Base-by-base conservation (phyloP, 2,888 invertebrate species). In the Machimus atricapillus region DNA sequence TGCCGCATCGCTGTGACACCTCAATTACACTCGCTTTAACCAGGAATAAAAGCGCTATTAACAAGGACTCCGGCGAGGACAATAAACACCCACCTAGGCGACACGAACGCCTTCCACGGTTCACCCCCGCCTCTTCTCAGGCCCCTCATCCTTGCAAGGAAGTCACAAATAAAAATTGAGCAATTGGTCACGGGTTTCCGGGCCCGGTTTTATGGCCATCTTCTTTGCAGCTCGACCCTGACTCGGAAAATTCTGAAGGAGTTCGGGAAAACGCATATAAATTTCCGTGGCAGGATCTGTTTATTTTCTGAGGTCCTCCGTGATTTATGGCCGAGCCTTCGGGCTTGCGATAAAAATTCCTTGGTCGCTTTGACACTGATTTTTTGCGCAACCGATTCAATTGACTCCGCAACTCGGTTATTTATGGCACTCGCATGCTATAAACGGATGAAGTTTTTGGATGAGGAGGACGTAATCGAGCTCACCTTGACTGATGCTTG, bases 171-270 rank as follows among this genome's bases (percentile, higher is more conserved):
- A 34, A 82, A 82, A 82, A 82, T 79, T 79, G 79, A 79, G 52
- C 79, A 79, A 82, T 82, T 82, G 82, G 82, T 82, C 52, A 82
- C 40, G 82, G 82, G 82, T 82, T 82, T 82, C 82, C 82, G 52
- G 66, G 14, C 37, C 37, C 40, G 37, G 37, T 66, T 66, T 66
- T 66, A 66, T 23, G 66, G 3, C 23, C 52, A n/a, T 52, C 52
- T 66, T 66, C 12, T 27, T 66, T 8, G 23, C 12, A 27, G 66
- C 66, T 66, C 27, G 66, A 19, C 66, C 66, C 66, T 66, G 66
- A 66, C 27, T 66, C 9, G 66, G 14, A 12, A 66, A 27, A 66
- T 66, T 66, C 66, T 66, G 66, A 66, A 66, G 66, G 66, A 66
- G 66, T 66, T 66, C 66, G 66, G 66, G 66, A 66, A 66, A 66